Evolutionary conservation across 1,140 invertebrate genomes (phyloP).

Genomic region (Babylonia areolata): DNA sequence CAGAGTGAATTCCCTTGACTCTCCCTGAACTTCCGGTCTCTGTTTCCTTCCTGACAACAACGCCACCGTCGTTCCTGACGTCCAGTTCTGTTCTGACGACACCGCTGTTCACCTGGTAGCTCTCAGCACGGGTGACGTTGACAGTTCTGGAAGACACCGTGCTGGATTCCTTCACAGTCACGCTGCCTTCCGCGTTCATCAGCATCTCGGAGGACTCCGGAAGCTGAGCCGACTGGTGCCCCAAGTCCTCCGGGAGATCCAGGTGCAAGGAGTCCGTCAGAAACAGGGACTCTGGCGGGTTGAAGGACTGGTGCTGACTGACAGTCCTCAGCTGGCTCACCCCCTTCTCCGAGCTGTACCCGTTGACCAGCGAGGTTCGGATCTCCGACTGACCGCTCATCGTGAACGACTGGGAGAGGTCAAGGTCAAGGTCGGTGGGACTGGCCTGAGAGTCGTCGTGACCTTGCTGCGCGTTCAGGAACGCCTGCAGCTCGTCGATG

Average conservation of each 20-base stretch:
- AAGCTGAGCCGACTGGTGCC: not conserved
- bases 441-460: not conserved
- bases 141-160: not conserved
- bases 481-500: constrained; percentile 31
- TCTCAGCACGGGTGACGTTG: not conserved
- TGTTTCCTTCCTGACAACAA: not conserved
- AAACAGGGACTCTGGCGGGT: not conserved
- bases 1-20: not conserved
- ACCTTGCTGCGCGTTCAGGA: constrained; percentile 27
- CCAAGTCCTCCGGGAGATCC: not conserved
- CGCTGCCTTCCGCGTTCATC: not conserved
- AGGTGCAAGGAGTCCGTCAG: not conserved
- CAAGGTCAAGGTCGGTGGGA: not conserved
- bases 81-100: not conserved
- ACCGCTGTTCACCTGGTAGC: not conserved
- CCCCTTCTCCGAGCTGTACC: not conserved
- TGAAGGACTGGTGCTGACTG: not conserved
- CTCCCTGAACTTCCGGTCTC: not conserved
- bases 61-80: too few relatives aligned
- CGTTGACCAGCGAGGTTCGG: not conserved
- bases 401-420: not conserved
- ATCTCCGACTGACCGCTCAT: not conserved
- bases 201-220: constrained; percentile 9
- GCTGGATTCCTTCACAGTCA: not conserved
- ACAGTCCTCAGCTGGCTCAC: not conserved